Evolutionary conservation across 2,797 vertebrate genomes (phyloP), one percentile per base, ranked within the genome.

Genomic region (Rhinatrema bivittatum): DNA sequence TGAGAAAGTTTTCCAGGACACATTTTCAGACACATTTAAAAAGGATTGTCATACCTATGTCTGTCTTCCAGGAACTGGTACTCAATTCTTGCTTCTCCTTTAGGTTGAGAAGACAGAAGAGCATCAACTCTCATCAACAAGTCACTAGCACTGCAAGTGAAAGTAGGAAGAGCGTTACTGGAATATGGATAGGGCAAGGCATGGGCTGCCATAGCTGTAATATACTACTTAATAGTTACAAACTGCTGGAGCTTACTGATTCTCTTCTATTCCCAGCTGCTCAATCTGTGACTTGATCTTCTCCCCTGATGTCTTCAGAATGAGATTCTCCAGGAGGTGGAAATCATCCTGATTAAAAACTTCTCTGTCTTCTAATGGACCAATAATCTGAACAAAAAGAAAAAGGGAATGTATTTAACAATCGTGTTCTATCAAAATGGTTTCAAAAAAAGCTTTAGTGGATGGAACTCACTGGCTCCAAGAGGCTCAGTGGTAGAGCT

Each of bases 271-370:
- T n/a, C 78, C 88, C 44, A 97, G 84, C 46, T 91, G 79, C 22
- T 91, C 79, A 41, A 98, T 82, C 62, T 95, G 95, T 63, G 73
- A 86, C 75, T 93, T 96, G 60, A 99, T 98, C 67, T 88, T 88
- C 69, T 98, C 93, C 29, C 90, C 96, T 0, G 94, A 99, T 1
- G 94, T 98, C 72, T 95, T 97, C 9, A 94, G 51, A 50, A 97
- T 90, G 60, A 98, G 91, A 65, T 86, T 99, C 73, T 98, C 96
- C 52, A 99, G 56, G 14, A 99, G 89, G 48, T 96, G 86, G 62
- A 97, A 98, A 74, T 99, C 96, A 3, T 98, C 94, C 60, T 98
- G 96, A 67, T 98, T 99, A 62, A 99, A 99, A 49, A 96, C 74
- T 69, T 98, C 96, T 5, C 66, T 72, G 11, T 91, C 83, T 24